Base-by-base conservation (phyloP, 2,797 vertebrate species). In the Distichodus sexfasciatus region DNA sequence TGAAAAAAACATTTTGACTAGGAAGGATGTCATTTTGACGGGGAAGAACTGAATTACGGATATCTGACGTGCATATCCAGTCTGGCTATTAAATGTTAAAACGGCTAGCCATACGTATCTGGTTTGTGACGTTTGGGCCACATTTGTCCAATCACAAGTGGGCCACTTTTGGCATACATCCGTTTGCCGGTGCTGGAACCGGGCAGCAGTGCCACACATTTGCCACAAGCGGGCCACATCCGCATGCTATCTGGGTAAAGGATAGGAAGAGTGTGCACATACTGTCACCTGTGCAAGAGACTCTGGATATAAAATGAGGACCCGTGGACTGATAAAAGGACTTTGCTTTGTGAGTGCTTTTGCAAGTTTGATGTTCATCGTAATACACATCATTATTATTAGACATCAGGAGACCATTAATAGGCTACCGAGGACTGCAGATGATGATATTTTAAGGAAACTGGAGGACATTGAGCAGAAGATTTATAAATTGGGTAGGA, bases 401-500 rank as follows among this genome's bases (percentile, higher is more conserved):
- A 63, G 23, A 61, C 41, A 19, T 3, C 47, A 31, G 35, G 14
- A 10, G 4, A n/a, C 0, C 1, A 12, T 14, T 43, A 29, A 1
- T 0, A 31, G 38, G 1, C 21, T 15, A 24, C 28, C 15, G 46
- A 28, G 57, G 40, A 48, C 2, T 41, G 2, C 10, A n/a, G 33
- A 36, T 1, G 14, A 29, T 14, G 26, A 1, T 12, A 33, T 67
- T 21, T 14, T 48, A 10, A 15, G 29, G 10, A 54, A 41, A 33
- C 48, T 83, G 67, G 62, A 76, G 1, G 19, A n/a, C 4, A 64
- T 80, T 5, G 66, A 81, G 60, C 23, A 46, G 4, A 54, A 57
- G 6, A 55, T 83, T 10, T 1, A 60, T 26, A 53, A 68, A 36
- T 38, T 83, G 41, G 75, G 81, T 83, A 23, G 65, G 74, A 54